Conservation (phyloP, 2,888 invertebrate species). For the Patella ulyssiponensis region DNA sequence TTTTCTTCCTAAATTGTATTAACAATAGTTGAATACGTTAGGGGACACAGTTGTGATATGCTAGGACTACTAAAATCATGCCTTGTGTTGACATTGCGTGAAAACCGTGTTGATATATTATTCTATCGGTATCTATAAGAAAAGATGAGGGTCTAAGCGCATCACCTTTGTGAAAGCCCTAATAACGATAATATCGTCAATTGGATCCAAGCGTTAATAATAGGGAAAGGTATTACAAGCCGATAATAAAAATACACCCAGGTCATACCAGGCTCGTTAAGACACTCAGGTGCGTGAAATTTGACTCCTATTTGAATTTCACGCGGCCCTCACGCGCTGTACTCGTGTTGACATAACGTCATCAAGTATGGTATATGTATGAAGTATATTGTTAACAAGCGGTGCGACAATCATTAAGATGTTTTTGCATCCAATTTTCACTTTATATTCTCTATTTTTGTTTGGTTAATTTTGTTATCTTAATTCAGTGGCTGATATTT, state of each 20-base stretch:
- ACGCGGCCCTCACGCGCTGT: constrained; percentile 3
- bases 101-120: not conserved
- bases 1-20: not conserved
- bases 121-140: not conserved
- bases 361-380: not conserved
- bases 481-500: not conserved
- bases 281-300: constrained; percentile 3
- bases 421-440: constrained; percentile 2
- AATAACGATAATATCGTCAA: not conserved
- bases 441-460: constrained; percentile 1
- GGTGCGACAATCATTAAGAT: not conserved
- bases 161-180: not conserved
- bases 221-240: not conserved
- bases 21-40: not conserved
- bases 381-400: constrained; percentile 1
- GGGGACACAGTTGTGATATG: not conserved
- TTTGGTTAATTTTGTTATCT: constrained; percentile 3
- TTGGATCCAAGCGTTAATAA: not conserved
- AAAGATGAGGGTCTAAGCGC: not conserved
- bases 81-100: not conserved
- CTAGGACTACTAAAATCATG: not conserved
- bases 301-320: not conserved
- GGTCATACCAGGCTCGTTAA: not conserved
- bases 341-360: not conserved
- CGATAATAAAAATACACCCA: not conserved